A percentile compares a stretch with the other conserved stretches of the same genome.
These are phyloP conservation scores for Lutraria lutraria DNA, from an alignment of 2,888 invertebrate species.

Conservation along the genomic window DNA sequence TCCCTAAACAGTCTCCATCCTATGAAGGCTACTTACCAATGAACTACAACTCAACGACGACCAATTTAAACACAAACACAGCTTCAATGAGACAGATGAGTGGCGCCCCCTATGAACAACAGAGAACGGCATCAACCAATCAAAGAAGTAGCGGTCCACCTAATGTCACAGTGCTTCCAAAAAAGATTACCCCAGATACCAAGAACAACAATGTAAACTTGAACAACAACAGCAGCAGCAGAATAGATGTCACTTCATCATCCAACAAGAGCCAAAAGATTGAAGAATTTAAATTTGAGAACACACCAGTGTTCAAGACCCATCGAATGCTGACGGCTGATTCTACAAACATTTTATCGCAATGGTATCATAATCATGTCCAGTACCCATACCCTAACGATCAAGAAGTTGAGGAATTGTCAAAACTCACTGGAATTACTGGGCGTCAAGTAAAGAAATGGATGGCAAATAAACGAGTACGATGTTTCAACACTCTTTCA, in stretches of 20 bases:
- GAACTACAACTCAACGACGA: neutral
- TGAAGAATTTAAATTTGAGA: slow-evolving; percentile 46
- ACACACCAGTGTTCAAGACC: slow-evolving; percentile 55
- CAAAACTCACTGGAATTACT: slow-evolving; percentile 74
- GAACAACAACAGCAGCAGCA: slow-evolving; percentile 29
- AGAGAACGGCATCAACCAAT: neutral
- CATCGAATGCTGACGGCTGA: slow-evolving; percentile 69
- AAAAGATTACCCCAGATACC: neutral
- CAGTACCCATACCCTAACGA: slow-evolving; percentile 82
- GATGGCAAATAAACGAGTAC: slow-evolving; percentile 84
- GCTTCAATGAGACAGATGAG: slow-evolving; percentile 3
- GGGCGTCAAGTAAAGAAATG: slow-evolving; percentile 82
- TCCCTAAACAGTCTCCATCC: neutral
- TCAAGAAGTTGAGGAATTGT: slow-evolving; percentile 75
- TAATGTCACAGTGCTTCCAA: neutral
- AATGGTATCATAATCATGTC: slow-evolving; percentile 80
- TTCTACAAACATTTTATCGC: slow-evolving; percentile 71
- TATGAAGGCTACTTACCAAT: neutral
- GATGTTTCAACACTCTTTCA: slow-evolving; percentile 83
- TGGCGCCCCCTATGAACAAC: neutral
- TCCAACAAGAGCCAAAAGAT: neutral
- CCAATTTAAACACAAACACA: neutral
- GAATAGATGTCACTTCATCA: neutral
- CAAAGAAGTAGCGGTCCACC: neutral
- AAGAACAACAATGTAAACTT: slow-evolving; percentile 49